Evolutionary conservation across 2,888 invertebrate genomes (phyloP).

Genomic region (Pomacea canaliculata): DNA sequence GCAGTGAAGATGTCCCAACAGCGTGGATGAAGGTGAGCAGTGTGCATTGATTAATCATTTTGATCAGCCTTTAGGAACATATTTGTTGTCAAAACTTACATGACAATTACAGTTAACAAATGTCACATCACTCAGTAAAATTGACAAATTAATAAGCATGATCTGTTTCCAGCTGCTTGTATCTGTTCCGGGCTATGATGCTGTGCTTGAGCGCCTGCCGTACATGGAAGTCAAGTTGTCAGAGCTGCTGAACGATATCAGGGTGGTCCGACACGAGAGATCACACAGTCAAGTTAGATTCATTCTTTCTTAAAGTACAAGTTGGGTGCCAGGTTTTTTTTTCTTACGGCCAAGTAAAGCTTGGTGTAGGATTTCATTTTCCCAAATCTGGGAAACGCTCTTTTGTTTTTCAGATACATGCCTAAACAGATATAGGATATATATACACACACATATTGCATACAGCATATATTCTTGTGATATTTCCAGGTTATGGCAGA

Average conservation of each 20-base stretch:
- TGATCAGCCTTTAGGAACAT: too few species aligned
- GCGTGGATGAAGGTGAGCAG: slow-evolving; percentile 90
- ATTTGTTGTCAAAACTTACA: too few species aligned
- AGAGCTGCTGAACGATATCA: slow-evolving; percentile 84
- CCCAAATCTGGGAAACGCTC: background rate
- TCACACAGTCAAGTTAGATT: slow-evolving; percentile 75
- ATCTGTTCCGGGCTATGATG: slow-evolving; percentile 51
- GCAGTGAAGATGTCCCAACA: slow-evolving; percentile 91
- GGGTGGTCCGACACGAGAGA: slow-evolving; percentile 83
- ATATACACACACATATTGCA: background rate
- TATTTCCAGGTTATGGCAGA: slow-evolving; percentile 78
- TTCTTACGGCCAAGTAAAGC: too few species aligned
- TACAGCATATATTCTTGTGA: slow-evolving; percentile 68
- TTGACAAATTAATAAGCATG: too few species aligned
- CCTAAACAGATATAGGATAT: background rate
- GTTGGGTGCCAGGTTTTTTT: too few species aligned
- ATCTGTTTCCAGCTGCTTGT: slow-evolving; percentile 50
- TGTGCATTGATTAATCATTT: too few species aligned
- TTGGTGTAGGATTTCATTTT: too few species aligned
- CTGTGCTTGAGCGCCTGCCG: slow-evolving; percentile 56
- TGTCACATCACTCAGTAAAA: too few species aligned
- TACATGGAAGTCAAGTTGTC: slow-evolving; percentile 75
- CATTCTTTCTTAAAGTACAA: too few species aligned
- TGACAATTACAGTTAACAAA: too few species aligned
- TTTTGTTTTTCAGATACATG: background rate